Percentiles rank a stretch among this genome's conserved stretches.
Evolutionary conservation across 2,797 vertebrate species (phyloP).

Genomic region (Bothrops alternatus): DNA sequence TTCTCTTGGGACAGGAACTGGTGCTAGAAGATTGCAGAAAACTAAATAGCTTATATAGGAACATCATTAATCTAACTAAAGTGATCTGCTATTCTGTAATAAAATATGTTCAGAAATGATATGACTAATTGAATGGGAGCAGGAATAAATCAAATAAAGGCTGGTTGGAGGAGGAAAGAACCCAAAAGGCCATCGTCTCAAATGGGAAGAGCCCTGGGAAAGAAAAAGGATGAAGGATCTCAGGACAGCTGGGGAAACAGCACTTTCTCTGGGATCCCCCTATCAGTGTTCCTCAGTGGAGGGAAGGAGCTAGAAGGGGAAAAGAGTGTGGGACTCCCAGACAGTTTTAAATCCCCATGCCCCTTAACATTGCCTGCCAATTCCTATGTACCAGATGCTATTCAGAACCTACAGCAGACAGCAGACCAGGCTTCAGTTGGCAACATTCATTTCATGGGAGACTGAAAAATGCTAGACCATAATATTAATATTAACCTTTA

Average conservation of each 20-base stretch:
- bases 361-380: neutral
- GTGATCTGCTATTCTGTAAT: conserved; percentile 29
- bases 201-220: neutral
- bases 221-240: neutral
- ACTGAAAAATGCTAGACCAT: neutral
- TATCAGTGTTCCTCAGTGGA: too few relatives aligned
- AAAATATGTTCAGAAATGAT: conserved; percentile 25
- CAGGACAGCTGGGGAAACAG: neutral
- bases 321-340: neutral
- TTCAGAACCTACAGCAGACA: neutral
- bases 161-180: neutral
- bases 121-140: conserved; percentile 29
- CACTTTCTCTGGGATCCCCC: neutral
- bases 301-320: neutral
- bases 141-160: conserved; percentile 27
- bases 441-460: neutral
- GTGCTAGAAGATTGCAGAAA: conserved; percentile 26
- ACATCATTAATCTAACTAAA: conserved; percentile 30
- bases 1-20: conserved; percentile 14
- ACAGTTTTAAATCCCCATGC: neutral
- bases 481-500: neutral
- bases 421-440: neutral
- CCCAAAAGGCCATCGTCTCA: neutral
- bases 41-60: conserved; percentile 26
- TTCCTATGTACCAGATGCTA: neutral